Base-by-base conservation (phyloP, 92 coral and sea anemone genomes). In the Porites cylindrica region DNA sequence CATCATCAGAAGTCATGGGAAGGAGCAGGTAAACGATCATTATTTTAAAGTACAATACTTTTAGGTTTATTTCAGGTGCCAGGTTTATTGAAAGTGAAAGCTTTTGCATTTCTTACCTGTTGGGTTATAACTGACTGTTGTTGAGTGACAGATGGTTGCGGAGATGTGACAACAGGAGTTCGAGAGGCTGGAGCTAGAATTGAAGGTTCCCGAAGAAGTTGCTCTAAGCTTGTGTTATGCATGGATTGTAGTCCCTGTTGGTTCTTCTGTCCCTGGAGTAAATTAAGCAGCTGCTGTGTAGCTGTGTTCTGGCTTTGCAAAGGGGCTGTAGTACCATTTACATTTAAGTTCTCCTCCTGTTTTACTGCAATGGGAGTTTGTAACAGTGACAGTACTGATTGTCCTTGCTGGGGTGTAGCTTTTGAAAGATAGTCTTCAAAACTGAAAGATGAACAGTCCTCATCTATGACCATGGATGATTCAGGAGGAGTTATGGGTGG, bases 401-500 rank as follows among this genome's bases (percentile, higher is more conserved):
- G 47, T 12, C 88, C 82, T 77, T 75, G 69, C 19, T 76, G 51
- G 53, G 69, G 9, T 58, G 59, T 50, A 21, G 83, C 79, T 81
- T 81, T 70, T 10, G 77, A 53, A 32, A 81, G 77, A 53, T 54
- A 82, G 54, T 70, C 76, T 13, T 77, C 86, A 70, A 82, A 58
- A 79, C 51, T 70, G 38, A 86, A 61, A 6, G 90, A 70, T 21
- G 84, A 58, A 63, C 61, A 51, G 68, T 95, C 96, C 6, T 95
- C 98, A 64, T 93, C 90, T 26, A 90, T 83, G 10, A 60, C 93
- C 94, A 95, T 85, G 17, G 87, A 38, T 3, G 47, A 65, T 66
- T 95, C 88, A 24, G 96, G 94, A 56, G 98, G 98, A 2, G 96
- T 91, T 51, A 89, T 94, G 13, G 98, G 98, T 8, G 98, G 98